Base-by-base conservation (phyloP, 35 echinoderm and acorn worm species). In the Lytechinus pictus region DNA sequence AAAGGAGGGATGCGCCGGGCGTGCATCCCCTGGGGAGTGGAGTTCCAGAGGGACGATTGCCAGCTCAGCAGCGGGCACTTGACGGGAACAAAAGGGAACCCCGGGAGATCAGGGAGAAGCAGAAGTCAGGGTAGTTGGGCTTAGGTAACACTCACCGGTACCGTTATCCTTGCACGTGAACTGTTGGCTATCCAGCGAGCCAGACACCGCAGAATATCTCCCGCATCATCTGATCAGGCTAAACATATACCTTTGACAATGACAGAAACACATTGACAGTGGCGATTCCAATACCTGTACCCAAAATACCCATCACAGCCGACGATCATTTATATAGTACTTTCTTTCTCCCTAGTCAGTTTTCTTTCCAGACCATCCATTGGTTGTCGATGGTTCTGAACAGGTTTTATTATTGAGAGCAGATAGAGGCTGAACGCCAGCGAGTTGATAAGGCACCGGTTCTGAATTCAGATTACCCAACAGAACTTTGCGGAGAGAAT, bases 41-140 rank as follows among this genome's bases (percentile, higher is more conserved):
- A 9, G 16, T 28, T 90, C 86, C 86, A 61, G 94, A 95, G 96
- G 95, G 94, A 92, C 89, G 92, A 61, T 72, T 86, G 56, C 55
- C 89, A 56, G 95, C 93, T 94, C 96, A 58, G 94, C 92, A 94
- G 92, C 95, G 52, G 92, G 96, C 96, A 95, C 96, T 97, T 95
- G 90, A 97, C 88, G 92, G 91, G 95, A 97, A 97, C 94, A 97
- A 97, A 95, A 97, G 96, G 86, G 60, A 94, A 53, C 95, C 96
- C 92, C 96, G 91, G 55, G 95, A 97, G 96, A 94, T 28, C 61
- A 27, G 87, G 51, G 21, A 10, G 4, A 94, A 94, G 92, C 92
- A 96, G 93, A 96, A 96, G 96, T 96, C 96, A 96, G 92, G 12
- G 61, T 89, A 94, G 44, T 93, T 52, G 61, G 27, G 28, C n/a